These are phyloP conservation scores for Tetropium fuscum DNA, from an alignment of 2,888 invertebrate species.

Conservation along the genomic window DNA sequence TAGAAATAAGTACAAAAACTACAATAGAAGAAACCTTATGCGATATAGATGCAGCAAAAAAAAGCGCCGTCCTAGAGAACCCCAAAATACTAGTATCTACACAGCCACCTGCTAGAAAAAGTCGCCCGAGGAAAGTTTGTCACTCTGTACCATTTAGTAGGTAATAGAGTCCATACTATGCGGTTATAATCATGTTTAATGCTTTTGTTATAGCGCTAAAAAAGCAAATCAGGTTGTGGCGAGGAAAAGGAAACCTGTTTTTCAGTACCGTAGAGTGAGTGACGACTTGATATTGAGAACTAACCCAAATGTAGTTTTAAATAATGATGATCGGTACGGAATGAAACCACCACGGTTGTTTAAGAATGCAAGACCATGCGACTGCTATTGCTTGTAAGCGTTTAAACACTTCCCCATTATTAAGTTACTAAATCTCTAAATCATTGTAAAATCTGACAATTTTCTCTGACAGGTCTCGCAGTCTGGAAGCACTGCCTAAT, in stretches of 20 bases:
- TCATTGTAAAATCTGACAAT: background rate
- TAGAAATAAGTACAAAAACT: constrained; percentile 77
- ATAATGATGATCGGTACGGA: constrained; percentile 30
- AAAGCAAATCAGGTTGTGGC: constrained; percentile 27
- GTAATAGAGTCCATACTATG: constrained; percentile 28
- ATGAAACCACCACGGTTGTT: too few relatives aligned
- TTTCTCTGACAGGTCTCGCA: constrained; percentile 15
- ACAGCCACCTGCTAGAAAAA: constrained; percentile 29
- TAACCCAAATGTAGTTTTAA: constrained; percentile 45
- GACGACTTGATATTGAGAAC: constrained; percentile 49
- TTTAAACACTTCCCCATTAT: background rate
- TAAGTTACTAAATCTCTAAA: background rate
- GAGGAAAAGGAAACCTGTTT: constrained; percentile 42
- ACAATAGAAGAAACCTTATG: constrained; percentile 73
- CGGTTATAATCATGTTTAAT: constrained; percentile 1
- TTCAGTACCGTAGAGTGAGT: constrained; percentile 48
- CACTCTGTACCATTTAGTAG: constrained; percentile 51
- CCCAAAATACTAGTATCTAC: constrained; percentile 63
- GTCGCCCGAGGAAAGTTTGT: constrained; percentile 49
- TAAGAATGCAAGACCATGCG: background rate
- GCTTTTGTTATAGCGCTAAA: constrained; percentile 21
- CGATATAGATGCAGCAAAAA: constrained; percentile 42
- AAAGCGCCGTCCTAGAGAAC: constrained; percentile 57
- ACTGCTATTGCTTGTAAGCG: constrained; percentile 23
- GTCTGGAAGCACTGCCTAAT: constrained; percentile 25